Conservation (phyloP, 2,888 invertebrate genomes). For the Campaea margaritaria region DNA sequence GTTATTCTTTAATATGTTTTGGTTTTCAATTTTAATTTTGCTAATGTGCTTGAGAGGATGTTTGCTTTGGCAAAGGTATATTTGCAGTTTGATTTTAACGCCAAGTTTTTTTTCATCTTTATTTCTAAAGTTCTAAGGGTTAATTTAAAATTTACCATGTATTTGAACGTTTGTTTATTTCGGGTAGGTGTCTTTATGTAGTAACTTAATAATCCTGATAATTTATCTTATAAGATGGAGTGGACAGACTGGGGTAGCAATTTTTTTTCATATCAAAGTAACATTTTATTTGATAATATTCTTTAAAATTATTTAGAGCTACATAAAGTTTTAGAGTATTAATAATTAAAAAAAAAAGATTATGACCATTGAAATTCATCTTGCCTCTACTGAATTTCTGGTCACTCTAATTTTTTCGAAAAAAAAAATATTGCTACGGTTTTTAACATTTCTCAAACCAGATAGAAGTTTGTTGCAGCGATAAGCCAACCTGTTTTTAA, state of each 20-base stretch:
- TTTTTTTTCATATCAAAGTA: slow-evolving; percentile 1
- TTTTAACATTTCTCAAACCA: too few species aligned
- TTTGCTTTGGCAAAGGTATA: neutral
- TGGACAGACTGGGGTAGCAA: slow-evolving; percentile 21
- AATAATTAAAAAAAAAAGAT: neutral
- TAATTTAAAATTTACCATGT: neutral
- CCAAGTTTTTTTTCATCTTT: neutral
- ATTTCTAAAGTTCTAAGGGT: slow-evolving; percentile 1
- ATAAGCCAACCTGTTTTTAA: too few species aligned
- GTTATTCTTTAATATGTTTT: slow-evolving; percentile 9
- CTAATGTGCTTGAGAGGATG: slow-evolving; percentile 1
- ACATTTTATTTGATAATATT: slow-evolving; percentile 3
- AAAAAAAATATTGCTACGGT: neutral
- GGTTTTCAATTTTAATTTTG: slow-evolving; percentile 10
- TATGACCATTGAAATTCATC: too few species aligned
- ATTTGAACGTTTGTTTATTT: slow-evolving; percentile 14
- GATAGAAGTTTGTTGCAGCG: too few species aligned
- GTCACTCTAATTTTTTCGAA: too few species aligned
- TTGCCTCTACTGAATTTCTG: neutral
- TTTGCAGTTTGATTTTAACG: neutral
- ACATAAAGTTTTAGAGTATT: too few species aligned
- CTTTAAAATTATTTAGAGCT: too few species aligned
- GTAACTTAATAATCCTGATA: slow-evolving; percentile 39
- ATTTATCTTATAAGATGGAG: slow-evolving; percentile 42
- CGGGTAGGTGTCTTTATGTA: slow-evolving; percentile 23